Evolutionary conservation across 1,140 invertebrate species (phyloP).

Genomic region (Goniozus legneri): DNA sequence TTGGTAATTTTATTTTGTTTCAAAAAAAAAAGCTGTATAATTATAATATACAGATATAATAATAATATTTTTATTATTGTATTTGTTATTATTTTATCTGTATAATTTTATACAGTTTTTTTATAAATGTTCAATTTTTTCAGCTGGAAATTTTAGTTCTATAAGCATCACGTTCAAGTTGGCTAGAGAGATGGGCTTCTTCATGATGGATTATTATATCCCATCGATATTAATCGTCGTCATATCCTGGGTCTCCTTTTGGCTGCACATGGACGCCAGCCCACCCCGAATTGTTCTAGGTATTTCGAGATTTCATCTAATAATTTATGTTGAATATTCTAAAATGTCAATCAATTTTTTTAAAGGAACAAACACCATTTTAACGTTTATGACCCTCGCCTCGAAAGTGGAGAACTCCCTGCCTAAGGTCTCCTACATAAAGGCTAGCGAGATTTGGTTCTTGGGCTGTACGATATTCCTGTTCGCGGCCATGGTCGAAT

Average conservation of each 20-base stretch:
- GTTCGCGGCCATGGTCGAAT: constrained; percentile 81
- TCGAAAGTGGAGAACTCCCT: constrained; percentile 78
- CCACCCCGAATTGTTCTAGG: constrained; percentile 77
- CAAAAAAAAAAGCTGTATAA: background rate
- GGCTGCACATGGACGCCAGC: constrained; percentile 82
- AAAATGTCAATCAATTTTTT: background rate
- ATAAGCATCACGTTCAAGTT: constrained; percentile 75
- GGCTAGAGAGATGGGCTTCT: constrained; percentile 79
- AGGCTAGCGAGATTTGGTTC: constrained; percentile 87
- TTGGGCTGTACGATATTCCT: constrained; percentile 81
- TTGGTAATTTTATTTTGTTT: constrained; percentile 45
- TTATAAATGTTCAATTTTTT: constrained; percentile 49
- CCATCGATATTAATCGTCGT: constrained; percentile 84
- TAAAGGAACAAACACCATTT: constrained; percentile 76
- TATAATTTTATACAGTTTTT: background rate
- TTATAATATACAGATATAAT: constrained; percentile 1
- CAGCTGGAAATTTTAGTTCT: constrained; percentile 79
- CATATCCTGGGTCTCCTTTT: constrained; percentile 89
- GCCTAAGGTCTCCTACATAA: constrained; percentile 87
- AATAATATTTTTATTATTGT: too few species aligned
- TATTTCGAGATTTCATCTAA: constrained; percentile 27
- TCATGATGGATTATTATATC: constrained; percentile 86
- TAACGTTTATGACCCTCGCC: constrained; percentile 82
- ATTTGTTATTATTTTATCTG: too few species aligned
- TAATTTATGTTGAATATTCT: constrained; percentile 65